phyloP scores from a whole-genome alignment of 2,113 vertebrate species.

The Labeo catla region DNA sequence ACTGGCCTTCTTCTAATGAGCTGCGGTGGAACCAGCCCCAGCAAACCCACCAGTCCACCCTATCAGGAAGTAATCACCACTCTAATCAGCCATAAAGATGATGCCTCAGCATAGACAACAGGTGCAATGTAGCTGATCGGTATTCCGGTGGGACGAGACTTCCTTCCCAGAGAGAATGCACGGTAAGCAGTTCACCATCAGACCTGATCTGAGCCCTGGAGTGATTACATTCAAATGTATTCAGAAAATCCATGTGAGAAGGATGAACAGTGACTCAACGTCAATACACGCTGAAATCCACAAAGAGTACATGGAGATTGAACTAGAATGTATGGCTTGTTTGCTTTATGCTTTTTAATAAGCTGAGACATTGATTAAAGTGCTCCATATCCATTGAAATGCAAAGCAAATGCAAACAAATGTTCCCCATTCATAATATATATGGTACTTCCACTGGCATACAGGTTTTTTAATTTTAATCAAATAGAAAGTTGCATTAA shows the following conservation, averaged over 20 bases:
- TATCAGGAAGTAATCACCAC: conserved; percentile 48
- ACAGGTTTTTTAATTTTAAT: not conserved
- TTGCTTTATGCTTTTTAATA: conserved; percentile 20
- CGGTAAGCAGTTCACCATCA: conserved; percentile 41
- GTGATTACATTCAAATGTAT: conserved; percentile 37
- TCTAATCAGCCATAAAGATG: conserved; percentile 53
- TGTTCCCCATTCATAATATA: not conserved
- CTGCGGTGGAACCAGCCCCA: conserved; percentile 8
- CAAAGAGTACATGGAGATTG: not conserved
- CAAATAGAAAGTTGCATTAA: not conserved
- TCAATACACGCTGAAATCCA: conserved; percentile 26
- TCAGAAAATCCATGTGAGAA: not conserved
- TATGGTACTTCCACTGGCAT: not conserved
- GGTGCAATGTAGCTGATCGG: conserved; percentile 49
- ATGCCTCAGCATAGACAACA: conserved; percentile 53
- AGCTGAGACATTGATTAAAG: conserved; percentile 3
- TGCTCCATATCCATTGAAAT: not conserved
- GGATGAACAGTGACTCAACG: conserved; percentile 16
- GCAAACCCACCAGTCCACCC: conserved; percentile 30
- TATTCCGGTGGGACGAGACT: conserved; percentile 39
- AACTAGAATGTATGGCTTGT: not conserved
- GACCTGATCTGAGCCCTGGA: conserved; percentile 18
- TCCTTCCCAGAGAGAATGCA: conserved; percentile 35
- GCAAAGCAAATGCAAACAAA: not conserved
- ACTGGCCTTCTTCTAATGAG: conserved; percentile 39